Percentiles rank a stretch among this genome's conserved stretches.
Evolutionary conservation across 2,797 vertebrate species (phyloP).

Genomic region (Gymnocypris eckloni): DNA sequence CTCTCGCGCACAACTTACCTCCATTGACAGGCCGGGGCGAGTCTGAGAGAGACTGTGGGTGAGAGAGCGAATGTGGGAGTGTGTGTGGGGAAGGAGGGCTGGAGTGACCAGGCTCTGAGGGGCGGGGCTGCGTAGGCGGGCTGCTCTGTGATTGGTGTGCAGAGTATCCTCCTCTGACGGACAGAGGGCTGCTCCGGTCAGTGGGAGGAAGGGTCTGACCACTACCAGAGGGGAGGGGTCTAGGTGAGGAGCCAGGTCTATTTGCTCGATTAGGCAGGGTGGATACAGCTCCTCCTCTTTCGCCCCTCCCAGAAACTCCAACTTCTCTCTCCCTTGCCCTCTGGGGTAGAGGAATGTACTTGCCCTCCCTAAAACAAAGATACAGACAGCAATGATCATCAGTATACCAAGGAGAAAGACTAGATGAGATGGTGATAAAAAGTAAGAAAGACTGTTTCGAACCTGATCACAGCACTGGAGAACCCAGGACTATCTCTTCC

Average conservation of each 20-base stretch:
- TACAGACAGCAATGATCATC: neutral
- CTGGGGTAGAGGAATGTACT: slow-evolving; percentile 90
- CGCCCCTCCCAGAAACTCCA: slow-evolving; percentile 64
- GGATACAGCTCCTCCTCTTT: slow-evolving; percentile 43
- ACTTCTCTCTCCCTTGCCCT: slow-evolving; percentile 86
- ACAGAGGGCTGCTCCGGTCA: slow-evolving; percentile 71
- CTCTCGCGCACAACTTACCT: slow-evolving; percentile 58
- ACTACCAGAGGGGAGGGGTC: slow-evolving; percentile 56
- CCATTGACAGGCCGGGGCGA: slow-evolving; percentile 70
- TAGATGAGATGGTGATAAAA: neutral
- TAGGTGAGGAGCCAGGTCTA: slow-evolving; percentile 74
- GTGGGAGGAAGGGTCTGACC: slow-evolving; percentile 56
- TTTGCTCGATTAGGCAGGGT: slow-evolving; percentile 62
- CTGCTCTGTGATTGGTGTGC: slow-evolving; percentile 73
- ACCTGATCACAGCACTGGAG: slow-evolving; percentile 72
- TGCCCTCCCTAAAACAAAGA: slow-evolving; percentile 81
- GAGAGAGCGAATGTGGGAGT: slow-evolving; percentile 71
- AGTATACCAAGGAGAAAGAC: neutral
- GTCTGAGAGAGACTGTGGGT: slow-evolving; percentile 69
- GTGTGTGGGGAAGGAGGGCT: slow-evolving; percentile 55
- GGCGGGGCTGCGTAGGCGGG: slow-evolving; percentile 57
- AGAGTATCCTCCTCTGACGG: slow-evolving; percentile 66
- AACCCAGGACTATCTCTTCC: slow-evolving; percentile 80
- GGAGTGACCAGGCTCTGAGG: slow-evolving; percentile 51
- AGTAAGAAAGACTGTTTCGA: neutral